Conservation (phyloP, 37 sponge, comb jelly and placozoan genomes). For the Chondrosia reniformis region DNA sequence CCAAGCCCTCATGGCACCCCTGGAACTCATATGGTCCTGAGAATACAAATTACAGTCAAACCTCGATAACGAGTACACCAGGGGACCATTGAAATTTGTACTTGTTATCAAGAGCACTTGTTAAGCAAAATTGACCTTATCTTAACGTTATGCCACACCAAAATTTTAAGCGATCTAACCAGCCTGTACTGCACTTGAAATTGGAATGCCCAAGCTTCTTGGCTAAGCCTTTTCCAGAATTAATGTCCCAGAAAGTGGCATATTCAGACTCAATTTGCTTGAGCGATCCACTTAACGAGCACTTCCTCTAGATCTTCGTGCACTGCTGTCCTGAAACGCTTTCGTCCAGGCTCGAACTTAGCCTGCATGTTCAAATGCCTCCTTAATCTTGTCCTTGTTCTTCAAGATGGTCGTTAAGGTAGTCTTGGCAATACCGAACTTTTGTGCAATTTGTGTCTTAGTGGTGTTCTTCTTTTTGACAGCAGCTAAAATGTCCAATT, state of each 20-base stretch:
- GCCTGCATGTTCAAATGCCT: no score
- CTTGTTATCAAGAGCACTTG: no score
- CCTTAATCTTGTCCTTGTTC: neutral
- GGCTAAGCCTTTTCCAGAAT: constrained; percentile 13
- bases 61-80: no score
- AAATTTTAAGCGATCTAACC: constrained; percentile 4
- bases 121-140: no score
- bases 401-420: constrained; percentile 6
- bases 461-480: neutral
- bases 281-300: neutral
- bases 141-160: constrained; percentile 9
- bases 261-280: constrained; percentile 1
- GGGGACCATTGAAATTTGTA: no score
- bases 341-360: neutral
- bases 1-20: no score
- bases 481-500: neutral
- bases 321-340: neutral
- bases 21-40: no score
- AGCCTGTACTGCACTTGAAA: constrained; percentile 2
- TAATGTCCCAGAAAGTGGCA: neutral
- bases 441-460: neutral
- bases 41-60: no score
- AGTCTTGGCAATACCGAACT: neutral
- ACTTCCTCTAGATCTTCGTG: constrained; percentile 8
- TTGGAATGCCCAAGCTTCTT: constrained; percentile 4